A percentile compares a stretch with the other conserved stretches of the same genome.
Evolutionary conservation across 2,888 invertebrate genomes (phyloP).

Genomic region (Drosophila atripex): DNA sequence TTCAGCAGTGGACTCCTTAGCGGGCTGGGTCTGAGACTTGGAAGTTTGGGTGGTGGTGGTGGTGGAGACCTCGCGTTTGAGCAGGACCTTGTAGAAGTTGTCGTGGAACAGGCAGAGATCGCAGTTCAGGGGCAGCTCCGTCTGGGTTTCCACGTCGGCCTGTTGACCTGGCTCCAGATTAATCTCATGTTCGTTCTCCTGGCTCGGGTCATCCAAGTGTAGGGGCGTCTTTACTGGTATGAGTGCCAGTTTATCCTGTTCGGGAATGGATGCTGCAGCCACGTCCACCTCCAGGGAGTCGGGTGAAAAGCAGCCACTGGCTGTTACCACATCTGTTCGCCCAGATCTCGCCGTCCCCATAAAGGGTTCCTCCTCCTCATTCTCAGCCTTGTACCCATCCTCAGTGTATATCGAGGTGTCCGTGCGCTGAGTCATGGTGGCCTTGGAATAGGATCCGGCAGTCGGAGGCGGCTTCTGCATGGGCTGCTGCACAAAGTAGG

Average conservation of each 20-base stretch:
- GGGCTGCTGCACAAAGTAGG: slow-evolving; percentile 82
- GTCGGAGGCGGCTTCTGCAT: slow-evolving; percentile 26
- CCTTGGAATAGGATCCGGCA: slow-evolving; percentile 66
- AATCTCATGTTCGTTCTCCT: slow-evolving; percentile 10
- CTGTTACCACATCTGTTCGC: slow-evolving; percentile 40
- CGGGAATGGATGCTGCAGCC: slow-evolving; percentile 17
- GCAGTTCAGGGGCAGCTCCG: slow-evolving; percentile 82
- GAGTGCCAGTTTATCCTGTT: slow-evolving; percentile 66
- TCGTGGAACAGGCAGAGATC: slow-evolving; percentile 83
- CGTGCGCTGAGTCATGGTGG: slow-evolving; percentile 79
- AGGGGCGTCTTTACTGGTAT: slow-evolving; percentile 62
- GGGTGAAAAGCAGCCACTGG: slow-evolving; percentile 65
- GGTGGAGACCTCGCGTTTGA: slow-evolving; percentile 83
- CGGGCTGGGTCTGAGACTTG: slow-evolving; percentile 75
- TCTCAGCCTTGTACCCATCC: slow-evolving; percentile 73
- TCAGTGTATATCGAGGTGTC: slow-evolving; percentile 77
- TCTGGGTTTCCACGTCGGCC: slow-evolving; percentile 82
- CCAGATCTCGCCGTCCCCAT: slow-evolving; percentile 49
- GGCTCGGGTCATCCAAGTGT: background rate
- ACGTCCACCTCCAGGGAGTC: slow-evolving; percentile 67
- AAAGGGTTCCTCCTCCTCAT: slow-evolving; percentile 50
- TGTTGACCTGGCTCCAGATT: slow-evolving; percentile 34
- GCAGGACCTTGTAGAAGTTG: slow-evolving; percentile 83
- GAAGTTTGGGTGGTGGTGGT: slow-evolving; percentile 83
- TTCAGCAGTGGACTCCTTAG: slow-evolving; percentile 69